These are phyloP conservation scores for Chaetorhynchus papuensis DNA, from an alignment of 2,113 vertebrate species.

Conservation along the genomic window DNA sequence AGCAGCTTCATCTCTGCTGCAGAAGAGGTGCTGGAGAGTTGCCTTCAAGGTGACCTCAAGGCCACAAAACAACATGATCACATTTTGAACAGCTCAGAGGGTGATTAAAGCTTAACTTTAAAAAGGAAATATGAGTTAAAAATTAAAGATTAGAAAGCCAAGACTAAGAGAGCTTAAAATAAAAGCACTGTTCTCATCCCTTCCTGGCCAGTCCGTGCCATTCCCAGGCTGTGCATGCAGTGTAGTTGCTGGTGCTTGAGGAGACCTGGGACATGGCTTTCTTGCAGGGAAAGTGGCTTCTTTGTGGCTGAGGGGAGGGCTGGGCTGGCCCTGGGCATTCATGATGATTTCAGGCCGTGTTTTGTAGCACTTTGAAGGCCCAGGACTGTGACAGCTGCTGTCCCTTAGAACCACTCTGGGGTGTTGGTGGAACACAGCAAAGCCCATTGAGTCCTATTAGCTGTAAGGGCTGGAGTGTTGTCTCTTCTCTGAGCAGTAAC, in stretches of 20 bases:
- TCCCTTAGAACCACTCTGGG: neutral
- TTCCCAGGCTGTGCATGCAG: accelerated
- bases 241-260: accelerated
- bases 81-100: neutral
- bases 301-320: accelerated
- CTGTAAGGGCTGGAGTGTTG: neutral
- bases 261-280: neutral
- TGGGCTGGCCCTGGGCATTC: neutral
- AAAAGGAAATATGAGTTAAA: neutral
- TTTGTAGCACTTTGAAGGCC: neutral
- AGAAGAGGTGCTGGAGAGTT: neutral
- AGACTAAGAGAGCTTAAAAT: neutral
- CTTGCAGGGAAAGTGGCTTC: neutral
- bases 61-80: neutral
- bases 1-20: neutral
- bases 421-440: neutral
- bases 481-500: neutral
- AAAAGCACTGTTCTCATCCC: neutral
- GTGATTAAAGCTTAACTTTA: neutral
- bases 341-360: accelerated
- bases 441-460: neutral
- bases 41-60: neutral
- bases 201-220: neutral
- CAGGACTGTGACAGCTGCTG: accelerated
- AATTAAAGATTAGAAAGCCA: neutral